Conservation (phyloP, 2,888 invertebrate genomes). For the Agrochola circellaris region DNA sequence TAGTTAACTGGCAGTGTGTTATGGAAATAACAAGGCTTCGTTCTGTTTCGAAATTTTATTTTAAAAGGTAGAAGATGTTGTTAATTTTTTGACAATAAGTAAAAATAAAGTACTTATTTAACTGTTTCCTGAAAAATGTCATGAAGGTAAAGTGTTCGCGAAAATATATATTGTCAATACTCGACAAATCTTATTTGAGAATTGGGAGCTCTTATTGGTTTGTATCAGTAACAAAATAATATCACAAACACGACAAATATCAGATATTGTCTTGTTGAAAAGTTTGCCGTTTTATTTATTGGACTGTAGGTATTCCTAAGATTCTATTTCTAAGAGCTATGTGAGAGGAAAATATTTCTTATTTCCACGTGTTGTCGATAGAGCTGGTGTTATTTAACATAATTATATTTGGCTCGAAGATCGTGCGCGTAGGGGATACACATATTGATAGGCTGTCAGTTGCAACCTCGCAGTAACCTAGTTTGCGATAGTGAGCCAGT, state of each 20-base stretch:
- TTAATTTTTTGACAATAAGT: background rate
- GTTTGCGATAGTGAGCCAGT: conserved; percentile 1
- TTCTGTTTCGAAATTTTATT: background rate
- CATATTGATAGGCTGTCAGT: conserved; percentile 42
- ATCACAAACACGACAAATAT: conserved; percentile 37
- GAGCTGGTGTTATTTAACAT: conserved; percentile 26
- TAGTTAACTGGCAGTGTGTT: conserved; percentile 38
- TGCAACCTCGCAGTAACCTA: conserved; percentile 34
- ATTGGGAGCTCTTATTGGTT: conserved; percentile 52
- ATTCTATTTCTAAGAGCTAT: background rate
- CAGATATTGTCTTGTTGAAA: conserved; percentile 32
- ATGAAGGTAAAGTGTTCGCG: background rate
- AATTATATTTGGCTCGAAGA: conserved; percentile 27
- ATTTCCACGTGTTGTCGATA: conserved; percentile 10
- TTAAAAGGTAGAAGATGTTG: background rate
- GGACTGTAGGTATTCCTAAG: background rate
- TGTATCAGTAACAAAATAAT: conserved; percentile 45
- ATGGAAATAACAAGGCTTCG: conserved; percentile 28
- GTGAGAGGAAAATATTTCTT: background rate
- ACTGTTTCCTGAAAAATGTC: conserved; percentile 14
- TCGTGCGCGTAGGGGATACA: conserved; percentile 7
- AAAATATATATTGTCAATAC: conserved; percentile 44
- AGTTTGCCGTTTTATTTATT: conserved; percentile 45
- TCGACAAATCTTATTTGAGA: conserved; percentile 47
- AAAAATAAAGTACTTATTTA: conserved; percentile 7